Evolutionary conservation across 2,888 invertebrate genomes (phyloP).

Genomic region (Cephus runcator): DNA sequence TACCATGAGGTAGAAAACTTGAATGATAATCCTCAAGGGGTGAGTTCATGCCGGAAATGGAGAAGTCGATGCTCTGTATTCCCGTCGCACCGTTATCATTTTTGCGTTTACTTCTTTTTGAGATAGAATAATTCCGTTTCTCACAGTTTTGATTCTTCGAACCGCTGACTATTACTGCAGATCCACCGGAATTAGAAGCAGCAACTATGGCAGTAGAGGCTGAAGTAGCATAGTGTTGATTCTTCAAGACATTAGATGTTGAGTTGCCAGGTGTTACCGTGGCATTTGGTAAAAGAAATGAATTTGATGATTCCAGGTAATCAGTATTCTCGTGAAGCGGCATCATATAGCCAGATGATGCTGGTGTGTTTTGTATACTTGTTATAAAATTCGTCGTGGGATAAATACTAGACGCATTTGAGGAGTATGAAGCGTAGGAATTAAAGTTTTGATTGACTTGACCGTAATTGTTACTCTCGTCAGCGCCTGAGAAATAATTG

Average conservation of each 20-base stretch:
- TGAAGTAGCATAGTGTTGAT: constrained; percentile 29
- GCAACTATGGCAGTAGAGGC: constrained; percentile 28
- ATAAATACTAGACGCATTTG: constrained; percentile 58
- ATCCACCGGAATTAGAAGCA: constrained; percentile 30
- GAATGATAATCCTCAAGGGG: constrained; percentile 57
- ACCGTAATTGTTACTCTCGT: constrained; percentile 56
- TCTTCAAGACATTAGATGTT: constrained; percentile 22
- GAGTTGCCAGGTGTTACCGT: constrained; percentile 28
- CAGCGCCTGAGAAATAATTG: constrained; percentile 59
- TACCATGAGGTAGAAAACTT: constrained; percentile 39
- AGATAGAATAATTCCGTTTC: constrained; percentile 50
- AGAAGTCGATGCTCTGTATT: constrained; percentile 59
- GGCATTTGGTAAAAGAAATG: constrained; percentile 56
- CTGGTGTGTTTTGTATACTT: constrained; percentile 58
- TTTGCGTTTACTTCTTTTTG: constrained; percentile 59
- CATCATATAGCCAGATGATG: constrained; percentile 58
- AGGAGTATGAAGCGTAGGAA: constrained; percentile 52
- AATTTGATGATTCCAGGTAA: constrained; percentile 55
- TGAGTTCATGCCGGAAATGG: constrained; percentile 53
- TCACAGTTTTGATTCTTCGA: constrained; percentile 58
- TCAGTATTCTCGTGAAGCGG: constrained; percentile 59
- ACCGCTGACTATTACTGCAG: constrained; percentile 24
- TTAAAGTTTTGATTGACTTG: constrained; percentile 58
- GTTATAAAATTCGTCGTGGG: constrained; percentile 60
- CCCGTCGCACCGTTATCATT: constrained; percentile 33